A percentile compares a stretch with the other conserved stretches of the same genome.
phyloP scores from a whole-genome alignment of 2,888 invertebrate genomes.

The Dicranocentrus wangi region DNA sequence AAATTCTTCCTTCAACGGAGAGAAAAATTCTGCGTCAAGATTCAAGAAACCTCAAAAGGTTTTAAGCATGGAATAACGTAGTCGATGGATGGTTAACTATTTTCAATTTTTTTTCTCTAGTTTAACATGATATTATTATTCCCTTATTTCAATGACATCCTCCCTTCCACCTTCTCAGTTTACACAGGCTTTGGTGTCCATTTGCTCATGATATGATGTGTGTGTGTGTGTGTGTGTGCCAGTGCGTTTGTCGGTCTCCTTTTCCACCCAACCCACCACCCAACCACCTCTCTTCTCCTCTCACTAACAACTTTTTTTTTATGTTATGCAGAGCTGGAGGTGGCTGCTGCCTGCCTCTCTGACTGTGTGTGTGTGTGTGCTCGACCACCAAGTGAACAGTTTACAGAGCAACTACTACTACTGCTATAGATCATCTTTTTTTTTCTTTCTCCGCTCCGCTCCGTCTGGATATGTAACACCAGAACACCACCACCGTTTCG shows the following conservation, averaged over 20 bases:
- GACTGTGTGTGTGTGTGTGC: slow-evolving; percentile 50
- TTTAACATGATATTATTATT: slow-evolving; percentile 52
- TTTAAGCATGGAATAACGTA: too few relatives aligned
- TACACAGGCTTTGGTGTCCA: slow-evolving; percentile 56
- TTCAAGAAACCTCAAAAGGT: too few relatives aligned
- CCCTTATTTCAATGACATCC: slow-evolving; percentile 38
- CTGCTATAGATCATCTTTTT: slow-evolving; percentile 55
- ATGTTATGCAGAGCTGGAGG: slow-evolving; percentile 16
- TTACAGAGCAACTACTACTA: neutral
- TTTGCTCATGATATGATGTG: slow-evolving; percentile 50
- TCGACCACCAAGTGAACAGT: slow-evolving; percentile 44
- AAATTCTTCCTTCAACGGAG: too few relatives aligned
- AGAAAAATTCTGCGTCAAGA: too few relatives aligned
- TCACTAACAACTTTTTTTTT: slow-evolving; percentile 18
- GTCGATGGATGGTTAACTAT: too few relatives aligned
- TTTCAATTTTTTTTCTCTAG: slow-evolving; percentile 17
- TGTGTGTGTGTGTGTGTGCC: slow-evolving; percentile 48
- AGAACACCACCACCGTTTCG: slow-evolving; percentile 39
- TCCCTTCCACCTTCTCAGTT: slow-evolving; percentile 59
- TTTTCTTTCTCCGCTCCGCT: too few relatives aligned
- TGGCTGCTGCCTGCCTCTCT: slow-evolving; percentile 32
- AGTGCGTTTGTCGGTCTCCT: slow-evolving; percentile 65
- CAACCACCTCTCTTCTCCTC: too few relatives aligned
- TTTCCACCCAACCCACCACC: too few relatives aligned
- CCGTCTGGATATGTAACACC: slow-evolving; percentile 20